These are phyloP conservation scores for Melanotaenia nigrans DNA, from an alignment of 2,797 vertebrate species.

Conservation along the genomic window DNA sequence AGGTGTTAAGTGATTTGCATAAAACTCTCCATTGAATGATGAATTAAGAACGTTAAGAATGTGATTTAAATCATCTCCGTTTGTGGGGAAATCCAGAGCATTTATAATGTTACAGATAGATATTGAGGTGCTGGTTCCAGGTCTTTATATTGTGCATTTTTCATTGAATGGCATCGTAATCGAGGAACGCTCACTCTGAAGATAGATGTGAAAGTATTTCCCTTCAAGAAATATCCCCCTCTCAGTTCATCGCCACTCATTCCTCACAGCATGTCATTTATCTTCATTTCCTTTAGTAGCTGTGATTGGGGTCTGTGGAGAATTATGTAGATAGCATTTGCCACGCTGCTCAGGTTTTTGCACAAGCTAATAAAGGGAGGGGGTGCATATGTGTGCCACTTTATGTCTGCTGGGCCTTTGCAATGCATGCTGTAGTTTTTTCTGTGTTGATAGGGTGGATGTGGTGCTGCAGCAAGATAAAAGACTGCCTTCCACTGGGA, in stretches of 20 bases:
- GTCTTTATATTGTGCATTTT: background rate
- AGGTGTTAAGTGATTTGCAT: constrained; percentile 13
- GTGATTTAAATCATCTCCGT: background rate
- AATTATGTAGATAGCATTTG: constrained; percentile 48
- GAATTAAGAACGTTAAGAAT: background rate
- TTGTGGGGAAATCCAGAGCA: background rate
- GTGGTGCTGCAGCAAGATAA: constrained; percentile 16
- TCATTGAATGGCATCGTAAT: background rate
- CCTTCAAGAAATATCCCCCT: background rate
- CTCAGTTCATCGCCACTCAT: constrained; percentile 7
- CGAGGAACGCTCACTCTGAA: background rate
- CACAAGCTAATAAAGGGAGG: constrained; percentile 57
- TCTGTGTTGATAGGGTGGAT: constrained; percentile 18
- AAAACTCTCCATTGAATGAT: constrained; percentile 19
- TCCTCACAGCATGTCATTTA: background rate
- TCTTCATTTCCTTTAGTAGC: constrained; percentile 56
- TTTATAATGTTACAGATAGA: background rate
- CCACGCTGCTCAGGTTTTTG: constrained; percentile 13
- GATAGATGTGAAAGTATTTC: background rate
- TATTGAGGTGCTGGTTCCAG: background rate
- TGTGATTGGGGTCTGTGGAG: constrained; percentile 45
- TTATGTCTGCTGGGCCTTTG: constrained; percentile 45
- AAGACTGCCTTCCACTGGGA: constrained; percentile 13
- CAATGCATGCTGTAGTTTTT: constrained; percentile 34
- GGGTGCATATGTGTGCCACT: constrained; percentile 37